phyloP scores from a whole-genome alignment of 2,888 invertebrate genomes.

The Capitulum mitella region DNA sequence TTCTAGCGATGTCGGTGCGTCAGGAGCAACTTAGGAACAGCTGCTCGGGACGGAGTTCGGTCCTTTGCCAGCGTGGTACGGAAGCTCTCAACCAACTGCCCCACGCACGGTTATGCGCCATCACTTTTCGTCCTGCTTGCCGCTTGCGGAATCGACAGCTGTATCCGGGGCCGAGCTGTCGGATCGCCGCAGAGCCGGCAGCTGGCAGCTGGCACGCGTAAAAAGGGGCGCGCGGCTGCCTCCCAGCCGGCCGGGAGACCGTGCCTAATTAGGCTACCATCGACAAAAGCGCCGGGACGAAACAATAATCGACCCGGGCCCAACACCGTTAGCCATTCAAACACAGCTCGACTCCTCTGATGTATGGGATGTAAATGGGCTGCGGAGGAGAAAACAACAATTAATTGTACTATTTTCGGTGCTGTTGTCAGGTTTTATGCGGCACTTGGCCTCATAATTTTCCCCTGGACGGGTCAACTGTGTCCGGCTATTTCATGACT shows the following conservation, averaged over 20 bases:
- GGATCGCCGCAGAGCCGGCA: too few relatives aligned
- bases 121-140: too few relatives aligned
- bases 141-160: too few relatives aligned
- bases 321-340: background rate
- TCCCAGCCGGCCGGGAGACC: background rate
- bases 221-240: background rate
- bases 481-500: background rate
- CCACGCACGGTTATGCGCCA: too few relatives aligned
- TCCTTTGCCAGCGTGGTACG: too few relatives aligned
- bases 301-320: background rate
- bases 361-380: conserved; percentile 6
- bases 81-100: too few relatives aligned
- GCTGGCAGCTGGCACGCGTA: too few relatives aligned
- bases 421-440: conserved; percentile 2
- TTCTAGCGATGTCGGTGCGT: too few relatives aligned
- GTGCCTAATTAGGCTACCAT: background rate
- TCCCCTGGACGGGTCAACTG: background rate
- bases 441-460: background rate
- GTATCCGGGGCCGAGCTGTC: too few relatives aligned
- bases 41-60: too few relatives aligned
- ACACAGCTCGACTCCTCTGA: background rate
- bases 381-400: background rate
- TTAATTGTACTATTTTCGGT: background rate
- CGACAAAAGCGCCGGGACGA: background rate
- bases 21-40: too few relatives aligned